phyloP scores from a whole-genome alignment of 2,888 invertebrate species.

The Lamellibrachia columna region DNA sequence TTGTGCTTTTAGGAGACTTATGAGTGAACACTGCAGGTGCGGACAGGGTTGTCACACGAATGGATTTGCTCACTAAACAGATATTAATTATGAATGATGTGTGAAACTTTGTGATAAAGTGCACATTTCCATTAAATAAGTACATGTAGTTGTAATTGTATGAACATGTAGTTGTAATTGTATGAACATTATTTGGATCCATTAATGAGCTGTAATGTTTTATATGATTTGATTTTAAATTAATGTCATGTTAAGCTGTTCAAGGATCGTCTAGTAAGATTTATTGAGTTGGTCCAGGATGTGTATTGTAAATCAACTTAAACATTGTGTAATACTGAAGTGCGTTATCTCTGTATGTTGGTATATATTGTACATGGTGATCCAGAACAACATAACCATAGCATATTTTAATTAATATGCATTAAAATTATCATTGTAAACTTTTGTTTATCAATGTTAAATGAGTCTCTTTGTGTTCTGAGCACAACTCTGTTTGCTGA shows the following conservation, averaged over 20 bases:
- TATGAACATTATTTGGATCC: not conserved
- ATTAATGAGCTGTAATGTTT: not conserved
- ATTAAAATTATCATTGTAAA: not conserved
- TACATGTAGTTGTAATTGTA: not conserved
- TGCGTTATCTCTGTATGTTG: not conserved
- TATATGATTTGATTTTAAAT: not conserved
- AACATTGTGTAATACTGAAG: not conserved
- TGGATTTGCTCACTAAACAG: not conserved
- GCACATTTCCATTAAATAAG: not conserved
- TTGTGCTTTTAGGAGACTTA: not conserved
- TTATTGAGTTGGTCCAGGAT: not conserved
- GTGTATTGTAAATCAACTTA: not conserved
- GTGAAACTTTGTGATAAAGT: not conserved
- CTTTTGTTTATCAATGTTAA: not conserved
- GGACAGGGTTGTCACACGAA: not conserved
- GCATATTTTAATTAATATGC: not conserved
- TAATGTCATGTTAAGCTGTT: not conserved
- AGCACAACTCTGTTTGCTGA: not conserved
- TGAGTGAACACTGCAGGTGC: not conserved
- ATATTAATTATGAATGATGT: not conserved
- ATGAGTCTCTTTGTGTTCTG: not conserved
- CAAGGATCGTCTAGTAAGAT: not conserved
- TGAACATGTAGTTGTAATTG: not conserved
- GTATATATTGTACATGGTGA: not conserved
- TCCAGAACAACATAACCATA: not conserved